Evolutionary conservation across 2,113 vertebrate genomes (phyloP).

Genomic region (Ochotona princeps): DNA sequence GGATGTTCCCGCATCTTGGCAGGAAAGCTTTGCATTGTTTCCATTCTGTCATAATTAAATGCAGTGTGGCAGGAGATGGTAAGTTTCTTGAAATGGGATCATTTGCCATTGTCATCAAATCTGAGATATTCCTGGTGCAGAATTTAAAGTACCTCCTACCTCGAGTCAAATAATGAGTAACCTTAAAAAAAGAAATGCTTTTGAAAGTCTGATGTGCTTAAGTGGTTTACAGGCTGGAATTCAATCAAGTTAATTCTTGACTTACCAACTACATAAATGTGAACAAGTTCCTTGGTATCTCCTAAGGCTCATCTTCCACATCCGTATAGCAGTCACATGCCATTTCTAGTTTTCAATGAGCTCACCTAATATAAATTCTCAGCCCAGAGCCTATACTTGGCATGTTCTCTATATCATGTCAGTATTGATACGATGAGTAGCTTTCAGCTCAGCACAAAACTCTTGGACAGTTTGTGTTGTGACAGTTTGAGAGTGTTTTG

Average conservation of each 20-base stretch:
- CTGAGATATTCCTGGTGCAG: neutral
- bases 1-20: neutral
- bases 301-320: neutral
- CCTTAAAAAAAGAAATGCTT: neutral
- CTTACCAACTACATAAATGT: neutral
- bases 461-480: neutral
- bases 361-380: neutral
- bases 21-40: neutral
- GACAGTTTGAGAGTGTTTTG: neutral
- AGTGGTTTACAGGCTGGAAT: neutral
- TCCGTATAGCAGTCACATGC: neutral
- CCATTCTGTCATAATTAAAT: constrained; percentile 2
- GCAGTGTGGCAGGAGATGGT: neutral
- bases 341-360: neutral
- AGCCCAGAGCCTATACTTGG: neutral
- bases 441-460: neutral
- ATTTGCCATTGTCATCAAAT: constrained; percentile 54
- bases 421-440: neutral
- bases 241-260: neutral
- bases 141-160: constrained; percentile 34
- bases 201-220: neutral
- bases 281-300: neutral
- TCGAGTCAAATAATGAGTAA: constrained; percentile 53
- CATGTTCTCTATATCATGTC: neutral
- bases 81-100: constrained; percentile 3